Base-by-base conservation (phyloP, 2,888 invertebrate genomes). In the Apodemia zela region DNA sequence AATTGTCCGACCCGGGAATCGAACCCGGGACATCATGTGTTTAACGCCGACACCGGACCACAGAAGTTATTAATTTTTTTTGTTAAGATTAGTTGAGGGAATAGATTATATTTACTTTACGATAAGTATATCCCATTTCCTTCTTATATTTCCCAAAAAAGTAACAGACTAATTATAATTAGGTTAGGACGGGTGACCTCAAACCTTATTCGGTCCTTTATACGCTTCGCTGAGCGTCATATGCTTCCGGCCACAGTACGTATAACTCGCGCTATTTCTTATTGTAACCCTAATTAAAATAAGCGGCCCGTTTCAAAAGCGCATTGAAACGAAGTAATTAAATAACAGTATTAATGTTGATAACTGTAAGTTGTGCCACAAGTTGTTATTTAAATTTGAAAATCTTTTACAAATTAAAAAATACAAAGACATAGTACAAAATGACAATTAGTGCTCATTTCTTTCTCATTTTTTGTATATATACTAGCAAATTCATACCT, bases 261-360 rank as follows among this genome's bases (percentile, higher is more conserved):
- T 54, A 13, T 51, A 21, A 3, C 21, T 21, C 21, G 25, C 13
- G 54, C 18, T 54, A 54, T 25, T 13, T 54, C 54, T 54, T 54
- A 21, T 54, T 21, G 25, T 25, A 11, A 21, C 21, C 21, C 11
- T 54, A 25, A 54, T 54, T 54, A 25, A 54, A 54, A 21, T 54
- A 25, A 21, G 54, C 54, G 54, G 25, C 6, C 15, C 54, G 25
- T 25, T 54, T 54, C 25, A 54, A 25, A 54, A 54, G 54, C 21
- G 54, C 54, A 54, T 54, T 54, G 54, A 13, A 51, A 11, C 15
- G 49, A 18, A 17, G n/a, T 51, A 51, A 51, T 51, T 51, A 51
- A 51, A 21, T 51, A 25, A 51, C 18, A 51, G 51, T 15, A 25
- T 25, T 11, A 21, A 51, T 51, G 25, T 21, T 13, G 5, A 13